Percentiles rank a stretch among this genome's conserved stretches.
These are phyloP conservation scores for Sebastes steindachneri DNA, from an alignment of 2,797 vertebrate genomes.

Conservation along the genomic window DNA sequence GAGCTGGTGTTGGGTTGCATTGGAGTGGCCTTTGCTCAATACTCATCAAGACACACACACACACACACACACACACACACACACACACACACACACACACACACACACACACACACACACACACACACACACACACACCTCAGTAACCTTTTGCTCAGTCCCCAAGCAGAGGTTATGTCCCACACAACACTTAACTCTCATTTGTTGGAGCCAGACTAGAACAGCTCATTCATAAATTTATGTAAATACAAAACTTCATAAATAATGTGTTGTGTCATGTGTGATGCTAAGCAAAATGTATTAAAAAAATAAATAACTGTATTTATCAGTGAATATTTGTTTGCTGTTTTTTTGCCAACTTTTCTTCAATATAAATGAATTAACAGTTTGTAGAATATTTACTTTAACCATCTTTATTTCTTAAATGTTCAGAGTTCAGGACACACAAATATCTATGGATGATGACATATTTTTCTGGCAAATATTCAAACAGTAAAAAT, in stretches of 20 bases:
- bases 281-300: neutral
- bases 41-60: slow-evolving; percentile 48
- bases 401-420: neutral
- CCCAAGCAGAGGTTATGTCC: slow-evolving; percentile 61
- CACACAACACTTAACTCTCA: slow-evolving; percentile 58
- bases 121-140: slow-evolving; percentile 12
- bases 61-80: slow-evolving; percentile 39
- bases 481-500: slow-evolving; percentile 19
- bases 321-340: neutral
- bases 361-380: neutral
- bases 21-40: slow-evolving; percentile 74
- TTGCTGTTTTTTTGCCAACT: neutral
- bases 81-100: slow-evolving; percentile 14
- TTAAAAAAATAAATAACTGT: neutral
- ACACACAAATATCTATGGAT: neutral
- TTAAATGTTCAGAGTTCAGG: neutral
- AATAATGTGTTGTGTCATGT: slow-evolving; percentile 22
- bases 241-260: slow-evolving; percentile 27
- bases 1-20: slow-evolving; percentile 79
- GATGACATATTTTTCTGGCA: neutral
- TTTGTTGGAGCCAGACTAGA: slow-evolving; percentile 52
- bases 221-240: slow-evolving; percentile 64
- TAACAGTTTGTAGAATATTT: neutral
- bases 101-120: slow-evolving; percentile 24
- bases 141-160: slow-evolving; percentile 58